phyloP scores from a whole-genome alignment of 2,888 invertebrate genomes.

The Nomada hirtipes region DNA sequence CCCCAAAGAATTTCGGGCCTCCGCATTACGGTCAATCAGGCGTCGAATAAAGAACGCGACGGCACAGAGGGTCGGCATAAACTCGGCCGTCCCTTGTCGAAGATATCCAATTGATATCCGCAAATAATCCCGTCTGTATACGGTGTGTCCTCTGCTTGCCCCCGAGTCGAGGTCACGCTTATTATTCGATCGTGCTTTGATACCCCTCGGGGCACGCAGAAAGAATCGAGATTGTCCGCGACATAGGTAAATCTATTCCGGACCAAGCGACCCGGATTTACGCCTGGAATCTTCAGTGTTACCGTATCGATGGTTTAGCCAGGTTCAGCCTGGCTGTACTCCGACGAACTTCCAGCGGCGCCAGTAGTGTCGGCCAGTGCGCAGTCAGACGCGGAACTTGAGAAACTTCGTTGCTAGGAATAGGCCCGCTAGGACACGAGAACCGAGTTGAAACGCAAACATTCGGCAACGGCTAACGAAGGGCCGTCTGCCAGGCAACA shows the following conservation, averaged over 20 bases:
- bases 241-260: not conserved
- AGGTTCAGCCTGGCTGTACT: not conserved
- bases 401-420: slow-evolving; percentile 11
- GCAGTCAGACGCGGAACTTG: slow-evolving; percentile 25
- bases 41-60: slow-evolving; percentile 46
- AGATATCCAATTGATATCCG: slow-evolving; percentile 51
- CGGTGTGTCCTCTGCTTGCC: not conserved
- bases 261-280: not conserved
- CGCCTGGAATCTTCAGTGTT: no score
- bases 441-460: not conserved
- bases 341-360: not conserved
- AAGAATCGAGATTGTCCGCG: not conserved
- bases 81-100: slow-evolving; percentile 13
- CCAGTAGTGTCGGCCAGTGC: slow-evolving; percentile 19
- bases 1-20: slow-evolving; percentile 41
- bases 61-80: slow-evolving; percentile 14
- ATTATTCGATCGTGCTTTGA: slow-evolving; percentile 16
- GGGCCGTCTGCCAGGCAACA: slow-evolving; percentile 22
- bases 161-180: not conserved
- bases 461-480: not conserved
- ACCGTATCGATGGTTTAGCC: not conserved
- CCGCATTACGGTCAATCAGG: slow-evolving; percentile 56
- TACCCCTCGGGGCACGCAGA: not conserved
- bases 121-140: slow-evolving; percentile 24
- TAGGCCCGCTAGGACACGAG: not conserved